Base-by-base conservation (phyloP, 1,140 invertebrate genomes). In the Brachystomella parvula region DNA sequence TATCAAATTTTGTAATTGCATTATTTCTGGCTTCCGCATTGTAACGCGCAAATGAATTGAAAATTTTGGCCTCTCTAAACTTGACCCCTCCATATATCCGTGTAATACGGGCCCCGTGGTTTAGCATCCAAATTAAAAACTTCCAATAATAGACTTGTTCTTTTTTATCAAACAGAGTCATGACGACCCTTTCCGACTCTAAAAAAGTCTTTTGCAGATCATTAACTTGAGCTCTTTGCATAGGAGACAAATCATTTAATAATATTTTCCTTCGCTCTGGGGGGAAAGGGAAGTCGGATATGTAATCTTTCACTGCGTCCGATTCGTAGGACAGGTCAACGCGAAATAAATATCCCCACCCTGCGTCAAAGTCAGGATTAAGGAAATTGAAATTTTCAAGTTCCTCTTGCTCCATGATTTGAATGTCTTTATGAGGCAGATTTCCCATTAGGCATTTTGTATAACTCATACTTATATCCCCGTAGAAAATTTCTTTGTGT, bases 91-190 rank as follows among this genome's bases (percentile, higher is more conserved):
- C 12, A 24, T 53, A 24, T 6, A 15, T 6, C 12, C 9, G 9
- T 12, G 49, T 53, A 17, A 53, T 24, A 17, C 6, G 12, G 24
- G 21, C 49, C 49, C 49, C 49, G 49, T 53, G 49, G 12, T 53
- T 53, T 15, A 53, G 9, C 49, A 53, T 53, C 49, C 49, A 53
- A 24, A 53, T 26, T 53, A 53, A 26, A 53, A 53, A 53, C 24
- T 24, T 53, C 15, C 6, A 53, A 24, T 53, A 53, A 53, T 53
- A 53, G 24, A 53, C 49, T 6, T 26, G 15, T 24, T 53, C 24
- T 9, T 53, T 6, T 26, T 53, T 53, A 17, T 9, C 3, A 24
- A 17, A 53, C 24, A 53, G 24, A 6, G 49, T 53, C 9, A 15
- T 15, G 12, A 53, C 12, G 6, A 53, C 49, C 24, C 49, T 9